A percentile compares a stretch with the other conserved stretches of the same genome.
phyloP scores from a whole-genome alignment of 2,888 invertebrate species.

The Sphecodes monilicornis region DNA sequence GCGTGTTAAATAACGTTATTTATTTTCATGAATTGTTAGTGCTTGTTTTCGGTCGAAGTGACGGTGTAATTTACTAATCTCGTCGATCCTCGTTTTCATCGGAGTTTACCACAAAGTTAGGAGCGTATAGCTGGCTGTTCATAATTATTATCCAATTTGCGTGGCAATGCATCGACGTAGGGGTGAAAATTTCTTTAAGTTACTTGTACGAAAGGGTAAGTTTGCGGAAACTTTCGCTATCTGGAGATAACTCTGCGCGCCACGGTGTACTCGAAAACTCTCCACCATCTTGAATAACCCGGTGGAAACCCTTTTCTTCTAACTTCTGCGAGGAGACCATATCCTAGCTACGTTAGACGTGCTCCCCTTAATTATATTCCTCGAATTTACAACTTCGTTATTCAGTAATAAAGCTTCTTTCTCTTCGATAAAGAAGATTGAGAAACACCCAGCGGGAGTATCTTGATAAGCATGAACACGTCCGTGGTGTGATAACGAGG shows the following conservation, averaged over 20 bases:
- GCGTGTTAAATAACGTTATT: background rate
- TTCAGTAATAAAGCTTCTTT: background rate
- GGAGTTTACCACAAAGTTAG: background rate
- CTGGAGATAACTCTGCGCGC: background rate
- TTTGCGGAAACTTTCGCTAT: background rate
- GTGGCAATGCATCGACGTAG: background rate
- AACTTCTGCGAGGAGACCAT: background rate
- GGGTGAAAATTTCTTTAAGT: background rate
- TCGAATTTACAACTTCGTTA: constrained; percentile 1
- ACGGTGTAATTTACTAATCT: background rate
- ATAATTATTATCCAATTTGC: background rate
- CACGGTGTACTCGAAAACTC: constrained; percentile 1
- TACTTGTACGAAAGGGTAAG: background rate
- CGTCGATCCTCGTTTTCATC: background rate
- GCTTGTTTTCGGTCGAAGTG: background rate
- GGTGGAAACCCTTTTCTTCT: background rate
- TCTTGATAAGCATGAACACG: background rate
- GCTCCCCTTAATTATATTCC: background rate
- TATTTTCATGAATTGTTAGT: background rate
- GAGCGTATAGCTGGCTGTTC: background rate
- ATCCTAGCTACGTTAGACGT: background rate
- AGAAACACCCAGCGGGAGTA: background rate
- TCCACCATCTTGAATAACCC: background rate
- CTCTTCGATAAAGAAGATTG: background rate
- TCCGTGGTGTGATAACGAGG: background rate